Conservation (phyloP, 92 coral and sea anemone species). For the Scolanthus callimorphus region DNA sequence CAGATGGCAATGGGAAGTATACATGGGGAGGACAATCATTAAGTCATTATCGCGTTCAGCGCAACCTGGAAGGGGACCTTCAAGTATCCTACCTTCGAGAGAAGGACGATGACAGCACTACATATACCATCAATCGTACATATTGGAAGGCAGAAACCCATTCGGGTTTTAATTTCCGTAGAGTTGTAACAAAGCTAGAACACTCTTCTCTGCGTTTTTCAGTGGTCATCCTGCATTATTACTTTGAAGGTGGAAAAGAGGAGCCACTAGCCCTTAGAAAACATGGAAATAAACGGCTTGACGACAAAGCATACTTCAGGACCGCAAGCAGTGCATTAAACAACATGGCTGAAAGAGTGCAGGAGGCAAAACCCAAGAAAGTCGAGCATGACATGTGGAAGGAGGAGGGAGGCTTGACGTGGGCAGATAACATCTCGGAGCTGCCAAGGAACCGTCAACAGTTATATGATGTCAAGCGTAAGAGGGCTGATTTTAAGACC, state of each 20-base stretch:
- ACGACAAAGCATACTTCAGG: slow-evolving; percentile 11
- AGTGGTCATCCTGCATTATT: slow-evolving; percentile 25
- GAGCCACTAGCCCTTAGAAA: slow-evolving; percentile 11
- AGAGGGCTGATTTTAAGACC: not conserved
- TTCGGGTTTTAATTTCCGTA: slow-evolving; percentile 3
- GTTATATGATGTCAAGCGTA: slow-evolving; percentile 14
- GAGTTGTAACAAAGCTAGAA: slow-evolving; percentile 25
- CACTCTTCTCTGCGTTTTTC: slow-evolving; percentile 17
- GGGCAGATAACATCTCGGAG: slow-evolving; percentile 14
- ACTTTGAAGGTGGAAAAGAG: slow-evolving; percentile 22
- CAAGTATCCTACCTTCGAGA: slow-evolving; percentile 5
- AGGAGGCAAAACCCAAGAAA: slow-evolving; percentile 19
- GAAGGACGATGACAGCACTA: slow-evolving; percentile 11
- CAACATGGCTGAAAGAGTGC: slow-evolving; percentile 21
- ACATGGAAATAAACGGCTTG: slow-evolving; percentile 28
- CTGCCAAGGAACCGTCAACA: slow-evolving; percentile 24
- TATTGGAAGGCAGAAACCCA: slow-evolving; percentile 13
- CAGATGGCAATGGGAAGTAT: slow-evolving; percentile 22
- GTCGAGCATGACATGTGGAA: slow-evolving; percentile 28
- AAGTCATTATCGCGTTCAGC: not conserved
- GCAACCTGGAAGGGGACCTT: not conserved
- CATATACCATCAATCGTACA: slow-evolving; percentile 11
- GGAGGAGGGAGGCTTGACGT: slow-evolving; percentile 28
- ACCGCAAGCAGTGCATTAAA: slow-evolving; percentile 19
- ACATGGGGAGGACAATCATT: not conserved